Evolutionary conservation across 2,113 vertebrate species (phyloP).

Genomic region (Romanogobio albipinnatus): DNA sequence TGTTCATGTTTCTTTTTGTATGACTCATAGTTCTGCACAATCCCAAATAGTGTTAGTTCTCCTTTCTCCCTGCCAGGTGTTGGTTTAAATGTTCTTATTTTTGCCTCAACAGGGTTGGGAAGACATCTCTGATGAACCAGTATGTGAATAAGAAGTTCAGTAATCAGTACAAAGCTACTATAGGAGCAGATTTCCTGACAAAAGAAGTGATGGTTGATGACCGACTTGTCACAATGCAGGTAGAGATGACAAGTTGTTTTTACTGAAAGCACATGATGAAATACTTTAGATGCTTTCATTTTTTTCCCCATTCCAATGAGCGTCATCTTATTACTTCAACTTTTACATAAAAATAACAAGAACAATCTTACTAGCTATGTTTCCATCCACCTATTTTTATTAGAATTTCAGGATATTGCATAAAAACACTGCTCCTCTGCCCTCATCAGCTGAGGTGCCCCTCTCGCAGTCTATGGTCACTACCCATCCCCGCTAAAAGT

Average conservation of each 20-base stretch:
- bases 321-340: neutral
- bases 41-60: neutral
- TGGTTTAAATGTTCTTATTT: neutral
- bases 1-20: neutral
- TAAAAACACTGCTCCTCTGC: too few species aligned
- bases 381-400: too few species aligned
- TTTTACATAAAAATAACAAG: neutral
- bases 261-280: neutral
- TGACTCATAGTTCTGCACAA: neutral
- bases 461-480: too few species aligned
- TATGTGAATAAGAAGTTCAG: slow-evolving; percentile 99
- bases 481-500: too few species aligned
- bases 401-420: too few species aligned
- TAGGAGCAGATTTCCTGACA: slow-evolving; percentile 97
- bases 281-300: too few species aligned
- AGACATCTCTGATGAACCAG: slow-evolving; percentile 99
- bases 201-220: slow-evolving; percentile 99
- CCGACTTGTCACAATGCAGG: slow-evolving; percentile 99
- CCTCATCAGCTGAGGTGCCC: too few species aligned
- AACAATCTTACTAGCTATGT: neutral
- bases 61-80: neutral
- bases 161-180: slow-evolving; percentile 99
- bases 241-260: slow-evolving; percentile 57
- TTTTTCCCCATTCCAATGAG: neutral
- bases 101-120: slow-evolving; percentile 84